Evolutionary conservation across 2,797 vertebrate species (phyloP), one percentile per base, ranked within the genome.

Genomic region (Hydrophis major): DNA sequence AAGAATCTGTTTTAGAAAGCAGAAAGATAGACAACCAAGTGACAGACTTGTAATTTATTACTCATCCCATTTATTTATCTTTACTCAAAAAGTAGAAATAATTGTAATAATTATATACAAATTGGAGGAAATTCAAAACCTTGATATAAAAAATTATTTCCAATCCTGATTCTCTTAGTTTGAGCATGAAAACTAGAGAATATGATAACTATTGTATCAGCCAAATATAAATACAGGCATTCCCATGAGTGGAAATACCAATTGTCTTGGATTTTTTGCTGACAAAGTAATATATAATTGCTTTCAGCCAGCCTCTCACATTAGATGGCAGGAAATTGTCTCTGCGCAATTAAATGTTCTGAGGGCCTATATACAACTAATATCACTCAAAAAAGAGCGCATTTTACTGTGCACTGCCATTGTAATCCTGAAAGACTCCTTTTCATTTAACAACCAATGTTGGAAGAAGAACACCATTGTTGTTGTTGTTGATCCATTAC

Each of bases 1-100:
- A n/a, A 60, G 42, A 37, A 16, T 69, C 32, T 27, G 0, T 28
- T 13, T 53, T 25, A 53, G n/a, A 93, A 93, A 61, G 32, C 92
- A 94, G 0, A 94, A 88, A n/a, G 92, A 53, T 0, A 92, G 37
- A 61, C 92, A 95, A 27, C 57, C 78, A 89, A 94, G 93, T 18
- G 55, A 89, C 28, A 88, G n/a, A 6, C 89, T 25, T 2, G 5
- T 0, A 93, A 32, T 32, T 86, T 91, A 93, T 7, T 13, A 42
- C 18, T 57, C 20, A 16, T 32, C 27, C 91, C 50, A 55, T 55
- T 92, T 8, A 87, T 91, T 56, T 66, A 55, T 87, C n/a, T 53
- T 69, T 90, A 12, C 69, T 47, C 59, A 53, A 63, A 93, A 94
- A 47, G 94, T 63, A 18, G 91, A 74, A 74, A 8, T 92, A 22